These are phyloP conservation scores for Orcinus orca DNA, from an alignment of 2,113 vertebrate species.

Conservation along the genomic window DNA sequence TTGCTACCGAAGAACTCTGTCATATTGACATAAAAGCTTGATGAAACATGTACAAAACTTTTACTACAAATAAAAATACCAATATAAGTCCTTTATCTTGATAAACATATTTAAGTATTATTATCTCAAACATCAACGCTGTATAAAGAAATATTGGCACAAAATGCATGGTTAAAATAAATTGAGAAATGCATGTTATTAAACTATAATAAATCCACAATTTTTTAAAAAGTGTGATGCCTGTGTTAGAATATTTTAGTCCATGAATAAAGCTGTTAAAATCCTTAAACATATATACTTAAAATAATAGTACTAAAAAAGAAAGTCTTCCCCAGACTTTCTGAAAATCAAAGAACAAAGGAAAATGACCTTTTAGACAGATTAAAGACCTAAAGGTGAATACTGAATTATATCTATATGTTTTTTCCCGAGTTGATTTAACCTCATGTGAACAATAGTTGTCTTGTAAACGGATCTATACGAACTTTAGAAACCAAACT, in stretches of 20 bases:
- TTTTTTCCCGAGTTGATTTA: background rate
- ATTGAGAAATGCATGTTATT: background rate
- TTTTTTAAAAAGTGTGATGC: background rate
- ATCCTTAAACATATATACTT: background rate
- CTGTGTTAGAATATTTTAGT: background rate
- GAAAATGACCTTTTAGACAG: background rate
- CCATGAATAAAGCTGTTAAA: background rate
- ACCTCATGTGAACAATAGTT: background rate
- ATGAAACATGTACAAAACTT: background rate
- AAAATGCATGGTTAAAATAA: background rate
- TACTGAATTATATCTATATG: background rate
- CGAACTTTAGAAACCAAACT: background rate
- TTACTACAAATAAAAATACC: background rate
- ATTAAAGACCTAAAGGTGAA: background rate
- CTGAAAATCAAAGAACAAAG: slow-evolving; percentile 3
- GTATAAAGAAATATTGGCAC: background rate
- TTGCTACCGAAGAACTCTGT: background rate
- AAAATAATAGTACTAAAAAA: background rate
- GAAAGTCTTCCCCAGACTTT: background rate
- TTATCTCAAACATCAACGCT: background rate
- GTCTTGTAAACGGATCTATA: background rate
- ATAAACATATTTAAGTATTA: background rate
- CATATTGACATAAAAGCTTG: background rate
- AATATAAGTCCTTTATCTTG: background rate
- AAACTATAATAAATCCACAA: background rate